Conservation (phyloP, 2,888 invertebrate genomes). For the Noctua comes region DNA sequence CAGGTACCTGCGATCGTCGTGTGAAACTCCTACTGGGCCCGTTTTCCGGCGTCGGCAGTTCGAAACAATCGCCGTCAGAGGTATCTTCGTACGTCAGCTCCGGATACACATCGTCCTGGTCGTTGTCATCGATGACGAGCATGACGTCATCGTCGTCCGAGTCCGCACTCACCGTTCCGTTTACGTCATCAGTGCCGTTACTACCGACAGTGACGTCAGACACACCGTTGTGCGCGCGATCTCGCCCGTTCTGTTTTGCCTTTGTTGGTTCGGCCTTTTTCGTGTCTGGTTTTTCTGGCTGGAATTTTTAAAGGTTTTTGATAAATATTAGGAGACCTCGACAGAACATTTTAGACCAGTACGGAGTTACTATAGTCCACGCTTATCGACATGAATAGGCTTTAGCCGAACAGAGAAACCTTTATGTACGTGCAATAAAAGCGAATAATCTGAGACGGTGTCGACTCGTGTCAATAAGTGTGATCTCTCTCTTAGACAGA, state of each 20-base stretch:
- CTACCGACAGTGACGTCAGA: constrained; percentile 66
- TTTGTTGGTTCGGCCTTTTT: constrained; percentile 65
- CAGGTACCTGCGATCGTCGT: constrained; percentile 85
- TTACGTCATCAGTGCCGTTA: constrained; percentile 69
- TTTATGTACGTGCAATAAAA: neutral
- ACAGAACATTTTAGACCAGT: neutral
- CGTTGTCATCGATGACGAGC: constrained; percentile 78
- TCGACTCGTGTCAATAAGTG: neutral
- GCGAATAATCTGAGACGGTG: neutral
- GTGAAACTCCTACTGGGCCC: constrained; percentile 82
- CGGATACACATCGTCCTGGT: constrained; percentile 86
- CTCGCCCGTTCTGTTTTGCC: constrained; percentile 77
- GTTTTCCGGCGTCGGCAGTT: constrained; percentile 76
- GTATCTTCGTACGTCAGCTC: constrained; percentile 87
- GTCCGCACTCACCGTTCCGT: constrained; percentile 81
- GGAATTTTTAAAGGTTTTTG: constrained; percentile 58
- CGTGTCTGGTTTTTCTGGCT: constrained; percentile 75
- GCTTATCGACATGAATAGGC: neutral
- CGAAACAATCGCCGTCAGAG: constrained; percentile 81
- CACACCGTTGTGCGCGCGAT: constrained; percentile 71
- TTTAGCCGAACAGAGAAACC: neutral
- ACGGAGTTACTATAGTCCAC: neutral
- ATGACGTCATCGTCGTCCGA: constrained; percentile 76
- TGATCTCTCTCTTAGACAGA: neutral
- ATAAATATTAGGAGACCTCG: neutral